A percentile compares a stretch with the other conserved stretches of the same genome.
Conservation (phyloP, 2,797 vertebrate species). For the Zonotrichia albicollis region DNA sequence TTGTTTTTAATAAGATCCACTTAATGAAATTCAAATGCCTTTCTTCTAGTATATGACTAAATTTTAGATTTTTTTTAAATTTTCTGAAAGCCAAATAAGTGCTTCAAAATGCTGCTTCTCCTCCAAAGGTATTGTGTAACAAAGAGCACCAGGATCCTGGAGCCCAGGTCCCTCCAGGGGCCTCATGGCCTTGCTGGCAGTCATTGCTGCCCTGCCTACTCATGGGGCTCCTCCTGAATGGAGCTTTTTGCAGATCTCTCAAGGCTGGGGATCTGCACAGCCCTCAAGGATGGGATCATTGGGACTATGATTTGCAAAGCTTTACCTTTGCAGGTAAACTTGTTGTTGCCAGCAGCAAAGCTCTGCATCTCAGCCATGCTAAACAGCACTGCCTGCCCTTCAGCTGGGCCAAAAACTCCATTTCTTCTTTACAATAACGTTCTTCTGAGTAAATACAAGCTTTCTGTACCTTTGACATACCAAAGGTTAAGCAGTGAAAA, state of each 20-base stretch:
- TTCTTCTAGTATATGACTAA: not conserved
- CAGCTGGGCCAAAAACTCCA: not conserved
- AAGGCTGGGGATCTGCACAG: not conserved
- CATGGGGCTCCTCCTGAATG: not conserved
- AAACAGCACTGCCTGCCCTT: not conserved
- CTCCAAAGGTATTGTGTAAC: not conserved
- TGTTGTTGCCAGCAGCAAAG: not conserved
- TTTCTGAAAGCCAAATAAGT: not conserved
- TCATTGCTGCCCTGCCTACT: not conserved
- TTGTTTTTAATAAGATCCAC: not conserved
- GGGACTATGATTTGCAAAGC: not conserved
- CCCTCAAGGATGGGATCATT: not conserved
- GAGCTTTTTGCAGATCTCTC: not conserved
- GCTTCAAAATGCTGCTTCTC: not conserved
- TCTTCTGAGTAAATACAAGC: not conserved
- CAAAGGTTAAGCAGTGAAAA: not conserved
- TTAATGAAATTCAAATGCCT: not conserved
- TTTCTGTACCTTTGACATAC: not conserved
- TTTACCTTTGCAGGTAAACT: not conserved
- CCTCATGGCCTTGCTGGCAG: not conserved
- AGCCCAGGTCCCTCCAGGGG: not conserved
- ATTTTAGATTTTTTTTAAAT: not conserved
- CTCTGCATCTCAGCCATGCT: not conserved
- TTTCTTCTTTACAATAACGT: not conserved
- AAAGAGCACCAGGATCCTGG: not conserved